These are phyloP conservation scores for Crenuchus spilurus DNA, from an alignment of 2,797 vertebrate genomes.

Conservation along the genomic window DNA sequence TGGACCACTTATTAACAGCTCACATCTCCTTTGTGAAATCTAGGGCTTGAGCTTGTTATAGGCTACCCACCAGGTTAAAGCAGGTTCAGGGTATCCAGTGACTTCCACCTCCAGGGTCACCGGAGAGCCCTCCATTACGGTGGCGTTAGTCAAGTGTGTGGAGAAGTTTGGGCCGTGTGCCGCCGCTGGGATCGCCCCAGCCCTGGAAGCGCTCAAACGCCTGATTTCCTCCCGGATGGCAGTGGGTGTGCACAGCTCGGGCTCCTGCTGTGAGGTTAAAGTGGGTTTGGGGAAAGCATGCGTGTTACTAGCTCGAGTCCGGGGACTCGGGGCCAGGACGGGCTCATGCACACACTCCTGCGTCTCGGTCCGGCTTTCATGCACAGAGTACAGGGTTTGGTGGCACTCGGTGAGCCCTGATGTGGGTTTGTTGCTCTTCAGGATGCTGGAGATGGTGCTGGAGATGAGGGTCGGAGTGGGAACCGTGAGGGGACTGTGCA, in stretches of 20 bases:
- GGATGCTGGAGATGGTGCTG: slow-evolving; percentile 64
- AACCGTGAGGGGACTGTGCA: slow-evolving; percentile 67
- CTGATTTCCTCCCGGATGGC: slow-evolving; percentile 84
- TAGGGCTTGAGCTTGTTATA: slow-evolving; percentile 79
- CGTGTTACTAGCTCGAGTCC: slow-evolving; percentile 71
- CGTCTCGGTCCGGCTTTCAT: slow-evolving; percentile 66
- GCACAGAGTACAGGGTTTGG: slow-evolving; percentile 70
- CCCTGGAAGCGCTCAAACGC: slow-evolving; percentile 78
- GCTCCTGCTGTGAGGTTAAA: slow-evolving; percentile 77
- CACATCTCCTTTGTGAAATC: background rate
- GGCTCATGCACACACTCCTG: slow-evolving; percentile 84
- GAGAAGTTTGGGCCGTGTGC: slow-evolving; percentile 84
- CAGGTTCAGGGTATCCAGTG: slow-evolving; percentile 88
- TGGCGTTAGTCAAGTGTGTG: slow-evolving; percentile 86
- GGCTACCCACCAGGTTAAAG: slow-evolving; percentile 95
- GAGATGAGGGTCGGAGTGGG: slow-evolving; percentile 67
- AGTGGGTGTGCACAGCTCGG: slow-evolving; percentile 79
- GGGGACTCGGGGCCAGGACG: slow-evolving; percentile 69
- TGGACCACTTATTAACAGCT: background rate
- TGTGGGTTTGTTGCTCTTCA: slow-evolving; percentile 62
- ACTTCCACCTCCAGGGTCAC: slow-evolving; percentile 96
- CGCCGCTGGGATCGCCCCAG: slow-evolving; percentile 76
- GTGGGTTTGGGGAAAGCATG: slow-evolving; percentile 78
- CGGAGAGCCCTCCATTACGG: slow-evolving; percentile 88
- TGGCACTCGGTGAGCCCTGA: slow-evolving; percentile 61